Base-by-base conservation (phyloP, 2,888 invertebrate genomes). In the Syrista parreyssii region DNA sequence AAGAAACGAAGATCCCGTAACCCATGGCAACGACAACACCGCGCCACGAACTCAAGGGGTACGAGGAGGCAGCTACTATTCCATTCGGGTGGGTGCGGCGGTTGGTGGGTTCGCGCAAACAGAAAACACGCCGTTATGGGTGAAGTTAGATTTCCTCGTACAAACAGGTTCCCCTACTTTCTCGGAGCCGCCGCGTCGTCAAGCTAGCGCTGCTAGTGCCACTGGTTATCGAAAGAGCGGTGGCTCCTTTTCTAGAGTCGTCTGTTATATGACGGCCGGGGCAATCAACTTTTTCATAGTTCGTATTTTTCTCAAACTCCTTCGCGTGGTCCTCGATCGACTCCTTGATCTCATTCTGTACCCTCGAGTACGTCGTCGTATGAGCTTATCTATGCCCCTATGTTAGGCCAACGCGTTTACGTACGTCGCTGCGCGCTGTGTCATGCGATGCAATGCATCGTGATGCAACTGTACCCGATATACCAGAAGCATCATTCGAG, bases 41-140 rank as follows among this genome's bases (percentile, higher is more conserved):
- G 40, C 6, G 12, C 69, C 30, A 3, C 15, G 30, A 11, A 69
- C 11, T 32, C 0, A 69, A 30, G 69, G 32, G 69, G 15, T 15
- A 40, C 40, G 40, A 40, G 6, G 15, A 6, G 40, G 15, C 40
- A 40, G 40, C 30, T 76, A 15, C 72, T 77, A 55, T 76, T 75
- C 72, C 77, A 35, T 77, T 75, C 73, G 71, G 23, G 73, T 15
- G 15, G 36, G 12, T 40, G 12, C 12, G 12, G 34, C 36, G 35
- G 73, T 68, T 74, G 35, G 72, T 68, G 35, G 72, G 76, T 80
- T 82, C 82, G 83, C 83, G 84, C 84, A 85, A 85, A 85, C 86
- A 84, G 84, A 86, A 85, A 85, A 86, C 83, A 84, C 83, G 82
- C 82, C 81, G 81, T 83, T 85, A 81, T 80, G 82, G 82, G 82